Conservation (phyloP, 2,797 vertebrate genomes). For the Sebastes hubbsi region DNA sequence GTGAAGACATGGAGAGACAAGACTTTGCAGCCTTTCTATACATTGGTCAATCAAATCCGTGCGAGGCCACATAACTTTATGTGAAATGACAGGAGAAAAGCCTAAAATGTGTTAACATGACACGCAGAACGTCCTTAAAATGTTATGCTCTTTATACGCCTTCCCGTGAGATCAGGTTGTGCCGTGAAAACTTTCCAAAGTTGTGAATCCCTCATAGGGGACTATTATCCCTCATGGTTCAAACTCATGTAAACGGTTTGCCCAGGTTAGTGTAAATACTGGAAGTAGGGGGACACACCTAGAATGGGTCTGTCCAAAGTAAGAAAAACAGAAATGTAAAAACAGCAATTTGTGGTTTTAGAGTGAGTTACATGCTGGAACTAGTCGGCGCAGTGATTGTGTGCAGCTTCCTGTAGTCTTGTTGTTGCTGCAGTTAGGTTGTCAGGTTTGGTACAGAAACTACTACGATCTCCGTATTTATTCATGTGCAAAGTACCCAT, state of each 20-base stretch:
- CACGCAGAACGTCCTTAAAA: no score
- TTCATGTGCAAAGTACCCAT: neutral
- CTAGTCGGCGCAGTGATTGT: neutral
- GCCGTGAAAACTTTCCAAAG: no score
- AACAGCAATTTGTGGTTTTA: neutral
- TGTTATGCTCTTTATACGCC: no score
- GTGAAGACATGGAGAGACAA: neutral
- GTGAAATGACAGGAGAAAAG: no score
- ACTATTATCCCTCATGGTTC: neutral
- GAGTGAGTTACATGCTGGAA: neutral
- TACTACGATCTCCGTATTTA: neutral
- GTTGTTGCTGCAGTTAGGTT: neutral
- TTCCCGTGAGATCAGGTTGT: neutral
- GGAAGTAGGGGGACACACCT: neutral
- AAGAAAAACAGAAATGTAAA: neutral
- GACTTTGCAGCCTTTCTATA: neutral
- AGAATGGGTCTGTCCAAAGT: neutral
- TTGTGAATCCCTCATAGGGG: no score
- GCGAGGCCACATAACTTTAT: neutral
- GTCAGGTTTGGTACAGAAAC: neutral
- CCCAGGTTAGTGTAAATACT: neutral
- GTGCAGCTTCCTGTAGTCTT: neutral
- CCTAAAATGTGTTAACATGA: no score
- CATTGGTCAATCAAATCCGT: neutral
- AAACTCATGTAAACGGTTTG: neutral